Evolutionary conservation across 1,140 invertebrate genomes (phyloP), one percentile per base, ranked within the genome.

Genomic region (Pachyrhynchus sulphureomaculatus): DNA sequence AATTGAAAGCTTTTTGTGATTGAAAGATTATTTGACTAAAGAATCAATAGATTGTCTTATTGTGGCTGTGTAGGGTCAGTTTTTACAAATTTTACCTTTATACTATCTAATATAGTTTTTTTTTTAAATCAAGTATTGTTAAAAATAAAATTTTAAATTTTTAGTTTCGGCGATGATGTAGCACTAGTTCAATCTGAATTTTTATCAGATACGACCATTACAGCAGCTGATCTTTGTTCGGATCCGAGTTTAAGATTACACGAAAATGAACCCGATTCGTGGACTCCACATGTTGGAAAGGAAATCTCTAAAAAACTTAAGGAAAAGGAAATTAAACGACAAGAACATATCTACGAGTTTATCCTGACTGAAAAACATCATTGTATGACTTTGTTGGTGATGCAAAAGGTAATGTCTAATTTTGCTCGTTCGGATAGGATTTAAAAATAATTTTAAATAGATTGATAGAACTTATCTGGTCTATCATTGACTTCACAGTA

Each of bases 331-430:
- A 86, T 95, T 2, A 95, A 97, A 74, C 82, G 94, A 41, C 95
- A 98, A 76, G 95, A 98, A 75, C 93, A 95, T 74, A 95, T 97
- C 60, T 91, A 93, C 80, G 95, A 98, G 76, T 88, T 98, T 67
- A 94, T 98, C 59, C 83, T 95, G 67, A 98, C 95, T 3, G 95
- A 98, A 75, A 96, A 95, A 77, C 93, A 96, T 79, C 94, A 97
- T 75, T 97, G 93, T 73, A 83, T 95, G 64, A 95, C 92, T 0
- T 81, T 98, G 23, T 85, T 92, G 56, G 88, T 96, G 2, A 96
- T 97, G 92, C 92, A 96, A 62, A 90, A 90, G 79, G 86, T 87
- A 73, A 63, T n/a, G n/a, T n/a, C n/a, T n/a, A n/a, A n/a, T n/a
- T n/a, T n/a, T n/a, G n/a, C n/a, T n/a, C n/a, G n/a, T n/a, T n/a